These are phyloP conservation scores for Anas platyrhynchos DNA, from an alignment of 2,113 vertebrate genomes.

Conservation along the genomic window DNA sequence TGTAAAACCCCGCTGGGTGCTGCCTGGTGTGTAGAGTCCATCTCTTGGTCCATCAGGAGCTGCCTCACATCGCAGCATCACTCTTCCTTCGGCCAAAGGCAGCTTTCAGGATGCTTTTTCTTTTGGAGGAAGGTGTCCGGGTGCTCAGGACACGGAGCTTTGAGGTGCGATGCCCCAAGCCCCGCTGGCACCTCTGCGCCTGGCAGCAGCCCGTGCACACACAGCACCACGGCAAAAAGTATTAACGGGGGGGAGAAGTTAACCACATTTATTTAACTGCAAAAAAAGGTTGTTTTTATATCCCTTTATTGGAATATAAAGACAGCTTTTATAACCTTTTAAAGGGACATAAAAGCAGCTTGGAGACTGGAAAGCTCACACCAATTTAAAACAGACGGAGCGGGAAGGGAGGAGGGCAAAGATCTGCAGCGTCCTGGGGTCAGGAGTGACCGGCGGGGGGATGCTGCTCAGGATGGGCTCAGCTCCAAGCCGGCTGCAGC, in stretches of 20 bases:
- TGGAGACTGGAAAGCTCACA: slow-evolving; percentile 19
- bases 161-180: fast-evolving
- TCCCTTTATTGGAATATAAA: slow-evolving; percentile 72
- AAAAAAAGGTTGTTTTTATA: slow-evolving; percentile 50
- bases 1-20: neutral
- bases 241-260: slow-evolving; percentile 19
- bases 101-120: neutral
- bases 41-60: neutral
- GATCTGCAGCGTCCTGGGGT: neutral
- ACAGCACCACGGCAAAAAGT: neutral
- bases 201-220: fast-evolving
- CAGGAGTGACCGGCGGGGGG: fast-evolving
- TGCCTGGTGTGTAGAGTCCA: no score
- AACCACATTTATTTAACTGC: slow-evolving; percentile 31
- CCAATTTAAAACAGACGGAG: neutral
- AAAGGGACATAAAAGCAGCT: slow-evolving; percentile 67
- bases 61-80: fast-evolving
- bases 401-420: neutral
- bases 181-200: fast-evolving
- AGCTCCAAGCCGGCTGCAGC: neutral
- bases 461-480: neutral
- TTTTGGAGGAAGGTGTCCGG: neutral
- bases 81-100: neutral
- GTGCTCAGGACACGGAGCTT: neutral
- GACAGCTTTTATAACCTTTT: slow-evolving; percentile 69